Conservation (phyloP, 1,140 invertebrate genomes). For the Nymphalis io region DNA sequence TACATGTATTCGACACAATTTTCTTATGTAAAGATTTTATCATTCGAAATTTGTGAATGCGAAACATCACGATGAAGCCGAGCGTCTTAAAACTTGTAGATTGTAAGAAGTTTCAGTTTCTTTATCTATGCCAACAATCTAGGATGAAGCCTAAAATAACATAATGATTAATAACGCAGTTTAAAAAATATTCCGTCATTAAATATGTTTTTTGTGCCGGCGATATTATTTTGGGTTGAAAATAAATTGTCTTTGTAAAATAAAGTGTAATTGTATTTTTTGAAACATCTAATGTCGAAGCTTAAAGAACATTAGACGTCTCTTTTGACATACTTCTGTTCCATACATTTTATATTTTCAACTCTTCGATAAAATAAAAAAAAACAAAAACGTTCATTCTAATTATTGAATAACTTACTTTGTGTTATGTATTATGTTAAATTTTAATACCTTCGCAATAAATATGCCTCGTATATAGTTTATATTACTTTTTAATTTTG, state of each 20-base stretch:
- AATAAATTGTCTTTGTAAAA: not conserved
- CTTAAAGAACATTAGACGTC: too few relatives aligned
- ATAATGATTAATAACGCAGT: constrained; percentile 31
- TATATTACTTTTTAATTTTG: too few relatives aligned
- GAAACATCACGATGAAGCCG: not conserved
- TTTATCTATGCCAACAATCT: constrained; percentile 37
- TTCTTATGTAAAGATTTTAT: too few relatives aligned
- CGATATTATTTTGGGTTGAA: not conserved
- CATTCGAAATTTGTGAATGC: constrained; percentile 2
- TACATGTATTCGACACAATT: too few relatives aligned
- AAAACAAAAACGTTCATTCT: too few relatives aligned
- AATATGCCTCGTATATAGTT: too few relatives aligned
- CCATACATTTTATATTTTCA: too few relatives aligned
- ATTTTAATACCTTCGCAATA: too few relatives aligned
- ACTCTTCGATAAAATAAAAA: too few relatives aligned
- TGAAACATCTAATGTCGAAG: not conserved
- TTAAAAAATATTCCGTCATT: constrained; percentile 18
- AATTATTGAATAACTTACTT: too few relatives aligned
- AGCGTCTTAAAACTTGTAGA: constrained; percentile 21
- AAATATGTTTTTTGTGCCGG: not conserved
- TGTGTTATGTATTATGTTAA: too few relatives aligned
- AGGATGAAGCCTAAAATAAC: constrained; percentile 35
- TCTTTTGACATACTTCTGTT: too few relatives aligned
- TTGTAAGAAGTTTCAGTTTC: constrained; percentile 20
- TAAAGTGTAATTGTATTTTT: not conserved